These are phyloP conservation scores for Melinaea marsaeus DNA, from an alignment of 2,888 invertebrate genomes.

Conservation along the genomic window DNA sequence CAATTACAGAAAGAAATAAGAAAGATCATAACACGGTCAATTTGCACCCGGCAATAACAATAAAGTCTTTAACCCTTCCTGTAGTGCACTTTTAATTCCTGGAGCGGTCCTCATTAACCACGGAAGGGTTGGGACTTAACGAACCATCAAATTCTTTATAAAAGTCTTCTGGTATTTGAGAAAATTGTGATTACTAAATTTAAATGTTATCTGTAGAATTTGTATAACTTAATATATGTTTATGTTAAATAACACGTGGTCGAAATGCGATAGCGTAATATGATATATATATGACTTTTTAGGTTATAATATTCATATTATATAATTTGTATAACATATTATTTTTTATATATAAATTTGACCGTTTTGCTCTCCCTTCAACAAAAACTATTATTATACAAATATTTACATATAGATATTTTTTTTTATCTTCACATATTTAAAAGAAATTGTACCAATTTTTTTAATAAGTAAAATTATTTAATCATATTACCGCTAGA, in stretches of 20 bases:
- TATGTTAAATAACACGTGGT: too few species aligned
- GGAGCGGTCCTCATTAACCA: conserved; percentile 56
- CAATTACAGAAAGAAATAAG: conserved; percentile 31
- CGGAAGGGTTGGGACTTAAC: conserved; percentile 65
- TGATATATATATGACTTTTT: too few species aligned
- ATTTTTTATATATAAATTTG: too few species aligned
- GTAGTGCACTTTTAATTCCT: conserved; percentile 60
- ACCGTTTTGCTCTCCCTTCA: too few species aligned
- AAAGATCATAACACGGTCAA: conserved; percentile 57
- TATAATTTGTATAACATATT: too few species aligned
- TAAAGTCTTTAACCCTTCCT: conserved; percentile 60
- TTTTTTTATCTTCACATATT: too few species aligned
- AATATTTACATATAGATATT: too few species aligned
- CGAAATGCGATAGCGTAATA: too few species aligned
- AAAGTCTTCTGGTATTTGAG: conserved; percentile 9
- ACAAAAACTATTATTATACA: too few species aligned
- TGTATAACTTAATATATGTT: too few species aligned
- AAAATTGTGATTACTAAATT: conserved; percentile 9
- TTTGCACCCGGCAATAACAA: conserved; percentile 49
- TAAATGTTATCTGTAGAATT: conserved; percentile 2
- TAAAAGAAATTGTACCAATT: too few species aligned
- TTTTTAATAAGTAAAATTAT: background rate
- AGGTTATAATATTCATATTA: too few species aligned
- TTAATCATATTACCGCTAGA: background rate
- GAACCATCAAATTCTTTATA: conserved; percentile 45